Conservation (phyloP, 2,888 invertebrate genomes). For the Patella ulyssiponensis region DNA sequence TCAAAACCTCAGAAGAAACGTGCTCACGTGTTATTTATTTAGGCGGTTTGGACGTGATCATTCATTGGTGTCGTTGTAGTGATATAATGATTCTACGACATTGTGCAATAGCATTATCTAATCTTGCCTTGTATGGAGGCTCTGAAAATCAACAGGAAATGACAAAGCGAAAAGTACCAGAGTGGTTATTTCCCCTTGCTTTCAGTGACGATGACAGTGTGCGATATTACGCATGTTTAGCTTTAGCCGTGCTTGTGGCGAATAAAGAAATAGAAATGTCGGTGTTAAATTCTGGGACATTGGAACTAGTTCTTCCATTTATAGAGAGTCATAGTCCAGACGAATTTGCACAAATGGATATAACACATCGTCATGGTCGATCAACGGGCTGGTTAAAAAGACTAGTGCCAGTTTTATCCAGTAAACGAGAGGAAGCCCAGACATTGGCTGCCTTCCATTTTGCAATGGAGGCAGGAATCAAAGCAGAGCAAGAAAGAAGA, state of each 20-base stretch:
- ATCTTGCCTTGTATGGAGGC: constrained; percentile 95
- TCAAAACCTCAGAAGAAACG: constrained; percentile 96
- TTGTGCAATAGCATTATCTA: constrained; percentile 96
- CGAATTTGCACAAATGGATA: constrained; percentile 84
- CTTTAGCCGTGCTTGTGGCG: constrained; percentile 94
- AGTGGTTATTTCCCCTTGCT: constrained; percentile 97
- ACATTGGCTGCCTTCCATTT: constrained; percentile 97
- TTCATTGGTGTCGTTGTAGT: constrained; percentile 93
- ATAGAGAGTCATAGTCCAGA: constrained; percentile 94
- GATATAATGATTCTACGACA: constrained; percentile 92
- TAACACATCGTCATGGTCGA: constrained; percentile 94
- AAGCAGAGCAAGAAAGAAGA: constrained; percentile 77
- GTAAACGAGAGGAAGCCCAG: constrained; percentile 95
- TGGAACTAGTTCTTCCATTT: constrained; percentile 97
- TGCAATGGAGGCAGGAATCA: constrained; percentile 99
- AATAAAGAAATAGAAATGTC: constrained; percentile 98
- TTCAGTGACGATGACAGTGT: constrained; percentile 92
- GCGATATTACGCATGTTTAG: constrained; percentile 94
- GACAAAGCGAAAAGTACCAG: constrained; percentile 82
- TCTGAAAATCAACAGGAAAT: constrained; percentile 97
- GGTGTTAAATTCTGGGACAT: constrained; percentile 93
- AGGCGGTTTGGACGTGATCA: constrained; percentile 92
- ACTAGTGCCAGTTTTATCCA: constrained; percentile 93
- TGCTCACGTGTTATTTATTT: constrained; percentile 92
- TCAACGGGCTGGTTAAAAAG: constrained; percentile 94